Base-by-base conservation (phyloP, 2,888 invertebrate species). In the Pterostichus niger region DNA sequence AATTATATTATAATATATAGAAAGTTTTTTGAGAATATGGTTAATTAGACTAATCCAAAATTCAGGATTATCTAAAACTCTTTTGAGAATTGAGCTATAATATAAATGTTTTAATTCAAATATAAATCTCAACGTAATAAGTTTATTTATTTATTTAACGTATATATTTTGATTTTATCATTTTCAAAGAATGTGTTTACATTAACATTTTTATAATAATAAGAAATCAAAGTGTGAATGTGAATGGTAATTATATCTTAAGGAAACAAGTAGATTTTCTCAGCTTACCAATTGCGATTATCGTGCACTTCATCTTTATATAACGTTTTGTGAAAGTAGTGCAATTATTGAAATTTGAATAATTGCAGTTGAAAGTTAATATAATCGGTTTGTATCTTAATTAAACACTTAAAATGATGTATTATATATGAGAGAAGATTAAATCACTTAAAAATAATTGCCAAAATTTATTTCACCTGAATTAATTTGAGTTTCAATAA, bases 311-410 rank as follows among this genome's bases (percentile, higher is more conserved):
- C 64, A 64, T 35, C 64, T 64, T 31, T 64, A 64, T 33, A 64
- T 64, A 33, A 33, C 64, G 64, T 64, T 64, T 64, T 64, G 64
- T 64, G 64, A 64, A 64, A 64, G 64, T 64, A 64, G 35, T 64
- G 64, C 64, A 64, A 64, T 64, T 64, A 64, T 35, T 64, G n/a
- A 64, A 64, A 64, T 64, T 64, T 64, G 35, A 64, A 64, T 64
- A 64, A 64, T 64, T 64, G 64, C 64, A 64, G 64, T 64, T 64
- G 64, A 64, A 64, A 64, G 64, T 64, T 64, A 64, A 64, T 64
- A 31, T 31, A 64, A 64, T 64, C 64, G 64, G 64, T 64, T 64
- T 31, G 33, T 35, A 64, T 64, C 64, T 64, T 64, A 64, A 64
- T 64, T 64, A 64, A 64, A 64, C 64, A 64, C 33, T 64, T 64